phyloP scores from a whole-genome alignment of 1,140 invertebrate genomes.

The Temnothorax longispinosus region DNA sequence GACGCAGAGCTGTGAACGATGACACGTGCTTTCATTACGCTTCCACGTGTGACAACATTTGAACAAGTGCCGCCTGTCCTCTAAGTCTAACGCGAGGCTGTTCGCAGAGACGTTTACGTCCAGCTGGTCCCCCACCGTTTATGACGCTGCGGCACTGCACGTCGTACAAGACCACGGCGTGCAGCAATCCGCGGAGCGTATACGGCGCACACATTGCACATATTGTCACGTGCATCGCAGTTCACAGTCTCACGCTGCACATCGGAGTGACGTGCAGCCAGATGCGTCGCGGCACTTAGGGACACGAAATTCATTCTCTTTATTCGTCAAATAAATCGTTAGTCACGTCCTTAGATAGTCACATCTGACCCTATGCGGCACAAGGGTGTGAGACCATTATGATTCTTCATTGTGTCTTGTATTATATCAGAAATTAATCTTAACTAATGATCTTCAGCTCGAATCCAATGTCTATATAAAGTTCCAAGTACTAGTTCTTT shows the following conservation, averaged over 20 bases:
- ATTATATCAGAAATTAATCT: not conserved
- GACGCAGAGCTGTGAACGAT: slow-evolving; percentile 1
- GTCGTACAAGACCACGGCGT: not conserved
- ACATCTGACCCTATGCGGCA: not conserved
- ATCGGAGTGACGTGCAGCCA: not conserved
- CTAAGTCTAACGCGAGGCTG: not conserved
- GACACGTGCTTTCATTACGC: slow-evolving; percentile 45
- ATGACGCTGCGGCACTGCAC: not conserved
- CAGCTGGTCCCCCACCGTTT: slow-evolving; percentile 25
- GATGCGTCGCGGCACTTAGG: not conserved
- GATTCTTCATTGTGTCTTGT: not conserved
- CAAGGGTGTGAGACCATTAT: not conserved
- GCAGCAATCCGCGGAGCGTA: not conserved
- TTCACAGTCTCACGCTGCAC: slow-evolving; percentile 11
- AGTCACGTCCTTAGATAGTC: not conserved
- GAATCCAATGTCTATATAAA: not conserved
- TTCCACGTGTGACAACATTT: slow-evolving; percentile 43
- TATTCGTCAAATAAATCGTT: not conserved
- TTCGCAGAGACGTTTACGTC: not conserved
- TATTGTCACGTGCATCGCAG: slow-evolving; percentile 14
- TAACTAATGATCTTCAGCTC: not conserved
- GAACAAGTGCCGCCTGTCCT: slow-evolving; percentile 47
- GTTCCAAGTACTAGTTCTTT: not conserved
- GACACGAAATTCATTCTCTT: not conserved
- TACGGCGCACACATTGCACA: not conserved